These are phyloP conservation scores for Heliconius sara DNA, from an alignment of 2,888 invertebrate genomes.

Conservation along the genomic window DNA sequence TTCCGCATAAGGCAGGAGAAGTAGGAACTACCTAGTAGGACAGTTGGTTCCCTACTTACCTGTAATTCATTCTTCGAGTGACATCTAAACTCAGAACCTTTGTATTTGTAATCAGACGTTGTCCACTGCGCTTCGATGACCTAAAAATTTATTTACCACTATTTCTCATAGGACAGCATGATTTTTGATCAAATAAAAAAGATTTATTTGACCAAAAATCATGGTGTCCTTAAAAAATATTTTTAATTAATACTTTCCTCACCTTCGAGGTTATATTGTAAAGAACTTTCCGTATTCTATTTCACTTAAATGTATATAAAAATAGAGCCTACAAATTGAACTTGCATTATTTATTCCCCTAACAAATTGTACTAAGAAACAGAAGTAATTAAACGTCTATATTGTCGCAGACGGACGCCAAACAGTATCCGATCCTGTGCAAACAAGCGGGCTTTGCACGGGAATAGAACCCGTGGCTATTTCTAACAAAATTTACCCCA, in stretches of 20 bases:
- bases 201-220: not conserved
- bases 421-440: constrained; percentile 68
- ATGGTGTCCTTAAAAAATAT: no score
- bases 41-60: no score
- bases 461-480: constrained; percentile 58
- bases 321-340: not conserved
- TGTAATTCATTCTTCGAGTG: no score
- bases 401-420: constrained; percentile 75
- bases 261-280: not conserved
- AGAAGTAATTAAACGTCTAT: constrained; percentile 48
- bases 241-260: not conserved
- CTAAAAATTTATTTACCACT: not conserved
- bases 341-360: constrained; percentile 15
- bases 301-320: not conserved
- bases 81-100: no score
- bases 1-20: no score
- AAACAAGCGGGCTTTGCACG: constrained; percentile 59
- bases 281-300: not conserved
- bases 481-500: constrained; percentile 46
- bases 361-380: constrained; percentile 13
- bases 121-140: fast-evolving
- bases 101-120: not conserved
- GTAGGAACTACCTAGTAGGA: no score
- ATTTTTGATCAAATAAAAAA: no score
- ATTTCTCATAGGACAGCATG: not conserved